phyloP scores from a whole-genome alignment of 2,113 vertebrate species.

The Cyphomyrus plagiostoma region DNA sequence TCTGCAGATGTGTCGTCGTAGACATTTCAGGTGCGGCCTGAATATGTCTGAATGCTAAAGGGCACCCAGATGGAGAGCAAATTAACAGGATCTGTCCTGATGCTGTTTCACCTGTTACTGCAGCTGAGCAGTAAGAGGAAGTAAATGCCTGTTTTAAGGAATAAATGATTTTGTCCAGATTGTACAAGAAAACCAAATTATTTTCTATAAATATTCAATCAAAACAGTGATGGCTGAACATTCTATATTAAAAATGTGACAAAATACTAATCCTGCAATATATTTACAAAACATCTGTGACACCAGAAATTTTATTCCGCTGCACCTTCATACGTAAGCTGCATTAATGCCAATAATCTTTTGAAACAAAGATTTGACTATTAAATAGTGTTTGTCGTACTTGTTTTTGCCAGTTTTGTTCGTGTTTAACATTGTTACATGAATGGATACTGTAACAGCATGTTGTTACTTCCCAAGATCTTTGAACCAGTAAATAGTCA shows the following conservation, averaged over 20 bases:
- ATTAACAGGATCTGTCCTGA: neutral
- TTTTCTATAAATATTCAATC: neutral
- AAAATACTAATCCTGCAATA: neutral
- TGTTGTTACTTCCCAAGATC: neutral
- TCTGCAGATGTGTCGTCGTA: neutral
- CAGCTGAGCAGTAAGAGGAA: slow-evolving; percentile 57
- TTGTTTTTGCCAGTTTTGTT: neutral
- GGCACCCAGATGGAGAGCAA: neutral
- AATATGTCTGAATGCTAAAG: neutral
- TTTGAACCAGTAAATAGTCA: neutral
- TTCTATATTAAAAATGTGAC: neutral
- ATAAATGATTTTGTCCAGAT: slow-evolving; percentile 57
- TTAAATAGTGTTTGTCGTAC: neutral
- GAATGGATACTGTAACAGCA: neutral
- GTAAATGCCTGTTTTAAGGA: slow-evolving; percentile 59
- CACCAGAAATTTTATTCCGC: neutral
- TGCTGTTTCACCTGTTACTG: slow-evolving; percentile 38
- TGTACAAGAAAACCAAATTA: slow-evolving; percentile 38
- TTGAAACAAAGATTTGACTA: neutral
- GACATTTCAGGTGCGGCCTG: neutral
- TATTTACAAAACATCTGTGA: neutral
- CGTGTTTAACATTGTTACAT: neutral
- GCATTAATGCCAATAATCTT: neutral
- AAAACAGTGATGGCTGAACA: neutral
- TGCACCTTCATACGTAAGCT: neutral